phyloP scores from a whole-genome alignment of 1,140 invertebrate species.

The Pygmarrhopalites habei region DNA sequence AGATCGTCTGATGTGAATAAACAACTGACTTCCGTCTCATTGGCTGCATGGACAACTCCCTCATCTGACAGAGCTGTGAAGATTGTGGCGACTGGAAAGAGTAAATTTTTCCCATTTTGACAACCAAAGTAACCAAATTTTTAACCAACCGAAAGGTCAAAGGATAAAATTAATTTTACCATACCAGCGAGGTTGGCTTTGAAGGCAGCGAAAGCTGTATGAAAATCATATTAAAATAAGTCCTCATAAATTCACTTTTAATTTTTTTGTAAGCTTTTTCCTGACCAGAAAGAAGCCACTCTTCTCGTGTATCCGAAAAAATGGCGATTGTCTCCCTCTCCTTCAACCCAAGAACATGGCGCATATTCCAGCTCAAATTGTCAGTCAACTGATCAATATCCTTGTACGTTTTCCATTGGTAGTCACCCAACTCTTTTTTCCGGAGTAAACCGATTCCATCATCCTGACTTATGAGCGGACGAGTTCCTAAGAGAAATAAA shows the following conservation, averaged over 20 bases:
- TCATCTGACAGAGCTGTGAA: constrained; percentile 95
- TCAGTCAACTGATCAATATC: constrained; percentile 67
- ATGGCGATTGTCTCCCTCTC: constrained; percentile 75
- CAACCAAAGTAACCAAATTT: too few species aligned
- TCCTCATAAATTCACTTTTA: too few species aligned
- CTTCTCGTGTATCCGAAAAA: constrained; percentile 91
- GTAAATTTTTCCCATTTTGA: too few species aligned
- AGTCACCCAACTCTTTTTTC: constrained; percentile 82
- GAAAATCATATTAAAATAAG: too few species aligned
- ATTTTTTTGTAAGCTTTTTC: too few species aligned
- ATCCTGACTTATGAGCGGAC: constrained; percentile 82
- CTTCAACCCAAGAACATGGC: constrained; percentile 48
- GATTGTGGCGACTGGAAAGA: constrained; percentile 93
- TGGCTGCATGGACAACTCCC: constrained; percentile 88
- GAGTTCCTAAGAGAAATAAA: constrained; percentile 81
- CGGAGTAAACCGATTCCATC: constrained; percentile 90
- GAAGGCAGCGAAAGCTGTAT: constrained; percentile 86
- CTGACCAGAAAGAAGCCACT: constrained; percentile 99
- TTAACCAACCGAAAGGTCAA: too few species aligned
- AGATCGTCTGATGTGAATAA: constrained; percentile 86
- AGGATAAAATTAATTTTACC: too few species aligned
- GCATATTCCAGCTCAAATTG: constrained; percentile 72
- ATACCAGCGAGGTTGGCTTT: constrained; percentile 81
- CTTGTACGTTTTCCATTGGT: constrained; percentile 80
- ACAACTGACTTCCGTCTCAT: constrained; percentile 87